Evolutionary conservation across 2,797 vertebrate genomes (phyloP).

Genomic region (Hydrocynus forskahlii): DNA sequence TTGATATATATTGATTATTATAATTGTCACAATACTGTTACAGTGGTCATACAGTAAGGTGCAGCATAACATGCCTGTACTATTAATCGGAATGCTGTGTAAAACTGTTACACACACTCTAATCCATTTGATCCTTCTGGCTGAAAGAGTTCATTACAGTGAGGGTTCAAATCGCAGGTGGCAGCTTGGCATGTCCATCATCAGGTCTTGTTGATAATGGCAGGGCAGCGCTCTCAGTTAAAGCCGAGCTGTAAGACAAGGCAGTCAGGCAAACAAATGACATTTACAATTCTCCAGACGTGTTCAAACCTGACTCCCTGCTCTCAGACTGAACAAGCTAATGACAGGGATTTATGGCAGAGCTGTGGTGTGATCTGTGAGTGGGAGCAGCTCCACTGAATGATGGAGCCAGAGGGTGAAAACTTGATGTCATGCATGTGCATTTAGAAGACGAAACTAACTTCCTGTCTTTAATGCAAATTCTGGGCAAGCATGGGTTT

Average conservation of each 20-base stretch:
- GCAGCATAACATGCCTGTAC: no score
- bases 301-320: constrained; percentile 38
- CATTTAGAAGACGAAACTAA: not conserved
- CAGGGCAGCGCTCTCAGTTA: not conserved
- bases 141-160: no score
- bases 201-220: not conserved
- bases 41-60: no score
- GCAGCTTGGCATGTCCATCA: not conserved
- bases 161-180: not conserved
- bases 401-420: constrained; percentile 6
- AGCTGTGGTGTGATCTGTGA: not conserved
- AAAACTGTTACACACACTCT: no score
- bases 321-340: not conserved
- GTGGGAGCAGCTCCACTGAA: not conserved
- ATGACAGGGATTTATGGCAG: constrained; percentile 4
- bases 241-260: constrained; percentile 12
- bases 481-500: not conserved
- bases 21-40: no score
- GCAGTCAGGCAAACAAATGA: constrained; percentile 9
- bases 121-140: no score
- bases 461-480: not conserved
- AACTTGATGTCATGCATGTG: not conserved
- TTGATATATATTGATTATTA: no score
- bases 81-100: no score
- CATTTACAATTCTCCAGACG: constrained; percentile 2